These are phyloP conservation scores for Mormyrus iriodes DNA, from an alignment of 2,113 vertebrate species.

Conservation along the genomic window DNA sequence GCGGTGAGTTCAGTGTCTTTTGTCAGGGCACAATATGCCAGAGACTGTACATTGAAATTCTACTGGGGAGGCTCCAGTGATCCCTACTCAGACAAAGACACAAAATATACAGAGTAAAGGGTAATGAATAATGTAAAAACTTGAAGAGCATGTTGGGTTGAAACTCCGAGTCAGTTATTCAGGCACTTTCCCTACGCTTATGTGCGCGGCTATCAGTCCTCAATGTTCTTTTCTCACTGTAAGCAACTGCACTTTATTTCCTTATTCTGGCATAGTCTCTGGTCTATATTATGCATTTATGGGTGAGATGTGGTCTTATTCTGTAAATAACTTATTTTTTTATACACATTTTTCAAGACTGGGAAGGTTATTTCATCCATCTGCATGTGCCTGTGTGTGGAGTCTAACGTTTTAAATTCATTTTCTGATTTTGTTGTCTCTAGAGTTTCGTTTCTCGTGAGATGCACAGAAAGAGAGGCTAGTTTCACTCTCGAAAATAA, in stretches of 20 bases:
- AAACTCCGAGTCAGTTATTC: neutral
- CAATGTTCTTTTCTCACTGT: neutral
- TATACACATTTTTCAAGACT: neutral
- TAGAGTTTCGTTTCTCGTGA: neutral
- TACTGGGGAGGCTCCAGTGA: neutral
- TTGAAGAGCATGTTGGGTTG: too few relatives aligned
- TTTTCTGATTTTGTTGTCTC: neutral
- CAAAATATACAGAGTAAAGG: neutral
- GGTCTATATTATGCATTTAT: neutral
- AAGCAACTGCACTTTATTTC: neutral
- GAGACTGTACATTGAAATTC: neutral
- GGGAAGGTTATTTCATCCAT: neutral
- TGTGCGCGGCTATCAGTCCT: neutral
- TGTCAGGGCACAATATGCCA: neutral
- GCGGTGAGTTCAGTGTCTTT: too few relatives aligned
- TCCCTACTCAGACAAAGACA: neutral
- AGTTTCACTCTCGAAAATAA: neutral
- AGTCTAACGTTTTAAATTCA: neutral
- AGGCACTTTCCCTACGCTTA: neutral
- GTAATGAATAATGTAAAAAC: neutral
- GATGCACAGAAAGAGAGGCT: neutral
- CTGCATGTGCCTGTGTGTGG: neutral
- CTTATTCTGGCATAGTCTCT: neutral
- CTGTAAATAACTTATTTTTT: neutral
- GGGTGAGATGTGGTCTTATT: neutral